Conservation (phyloP, 1,140 invertebrate genomes). For the Trichonephila clavata region DNA sequence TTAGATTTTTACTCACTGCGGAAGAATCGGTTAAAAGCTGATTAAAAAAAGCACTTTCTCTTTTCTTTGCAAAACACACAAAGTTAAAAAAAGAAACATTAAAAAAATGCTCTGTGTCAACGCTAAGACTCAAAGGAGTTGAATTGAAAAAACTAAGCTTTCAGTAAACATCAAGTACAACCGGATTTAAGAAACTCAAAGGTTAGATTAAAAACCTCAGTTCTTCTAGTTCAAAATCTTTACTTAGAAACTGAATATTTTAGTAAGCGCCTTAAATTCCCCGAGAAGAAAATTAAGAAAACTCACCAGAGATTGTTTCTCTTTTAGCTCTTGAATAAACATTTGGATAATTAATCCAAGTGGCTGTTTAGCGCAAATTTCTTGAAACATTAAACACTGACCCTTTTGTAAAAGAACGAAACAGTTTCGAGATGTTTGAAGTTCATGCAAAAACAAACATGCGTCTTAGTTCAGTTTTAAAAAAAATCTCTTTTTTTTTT, state of each 20-base stretch:
- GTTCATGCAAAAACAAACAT: not conserved
- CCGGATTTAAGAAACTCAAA: not conserved
- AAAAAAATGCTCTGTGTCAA: not conserved
- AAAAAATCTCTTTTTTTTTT: not conserved
- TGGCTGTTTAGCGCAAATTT: conserved; percentile 1
- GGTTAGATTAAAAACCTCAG: conserved; percentile 16
- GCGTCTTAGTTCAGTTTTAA: not conserved
- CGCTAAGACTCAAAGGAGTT: not conserved
- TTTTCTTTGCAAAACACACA: not conserved
- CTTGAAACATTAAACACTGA: conserved; percentile 23
- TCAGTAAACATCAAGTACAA: conserved; percentile 10
- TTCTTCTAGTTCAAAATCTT: not conserved
- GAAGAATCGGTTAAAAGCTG: not conserved
- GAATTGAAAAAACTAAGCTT: not conserved
- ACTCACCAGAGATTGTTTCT: conserved; percentile 18
- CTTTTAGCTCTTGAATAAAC: conserved; percentile 8
- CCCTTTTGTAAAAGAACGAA: not conserved
- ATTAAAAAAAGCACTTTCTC: not conserved
- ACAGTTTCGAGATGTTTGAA: not conserved
- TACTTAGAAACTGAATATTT: not conserved
- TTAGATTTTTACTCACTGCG: not conserved
- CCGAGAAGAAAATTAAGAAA: not conserved
- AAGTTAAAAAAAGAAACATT: not conserved
- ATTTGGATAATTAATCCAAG: conserved; percentile 22
- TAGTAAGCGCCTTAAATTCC: not conserved